Percentiles rank a stretch among this genome's conserved stretches.
phyloP scores from a whole-genome alignment of 1,140 invertebrate species.

The Stegodyphus dumicola region DNA sequence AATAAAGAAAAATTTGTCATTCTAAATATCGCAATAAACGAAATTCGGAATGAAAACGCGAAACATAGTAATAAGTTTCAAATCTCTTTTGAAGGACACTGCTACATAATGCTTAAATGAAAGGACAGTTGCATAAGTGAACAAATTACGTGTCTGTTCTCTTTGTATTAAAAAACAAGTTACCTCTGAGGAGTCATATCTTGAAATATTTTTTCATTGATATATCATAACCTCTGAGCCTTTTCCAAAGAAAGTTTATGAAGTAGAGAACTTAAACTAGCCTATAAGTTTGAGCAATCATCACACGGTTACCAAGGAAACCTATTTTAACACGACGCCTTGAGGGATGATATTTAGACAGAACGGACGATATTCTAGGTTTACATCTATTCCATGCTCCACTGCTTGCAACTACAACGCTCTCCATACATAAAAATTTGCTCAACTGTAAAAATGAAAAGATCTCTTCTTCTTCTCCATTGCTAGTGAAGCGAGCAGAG shows the following conservation, averaged over 20 bases:
- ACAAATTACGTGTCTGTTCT: no score
- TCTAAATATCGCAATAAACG: no score
- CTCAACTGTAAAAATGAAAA: conserved; percentile 58
- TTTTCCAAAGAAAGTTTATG: neutral
- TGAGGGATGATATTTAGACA: neutral
- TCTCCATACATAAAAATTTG: conserved; percentile 42
- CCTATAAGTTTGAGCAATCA: neutral
- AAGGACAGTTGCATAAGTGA: no score
- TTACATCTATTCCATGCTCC: conserved; percentile 48
- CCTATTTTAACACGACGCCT: neutral
- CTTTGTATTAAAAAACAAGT: no score
- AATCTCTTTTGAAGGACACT: no score
- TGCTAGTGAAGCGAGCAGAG: neutral
- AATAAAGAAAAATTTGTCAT: no score
- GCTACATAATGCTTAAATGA: no score
- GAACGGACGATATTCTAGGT: neutral
- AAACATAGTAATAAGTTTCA: no score
- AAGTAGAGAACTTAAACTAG: neutral
- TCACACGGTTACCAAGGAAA: neutral
- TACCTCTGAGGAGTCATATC: no score
- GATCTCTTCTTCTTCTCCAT: conserved; percentile 3
- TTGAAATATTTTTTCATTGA: no score
- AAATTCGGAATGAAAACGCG: no score
- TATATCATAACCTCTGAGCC: no score
- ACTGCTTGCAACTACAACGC: conserved; percentile 14